Evolutionary conservation across 2,113 vertebrate genomes (phyloP), one percentile per base, ranked within the genome.

Genomic region (Poeciliopsis retropinna): DNA sequence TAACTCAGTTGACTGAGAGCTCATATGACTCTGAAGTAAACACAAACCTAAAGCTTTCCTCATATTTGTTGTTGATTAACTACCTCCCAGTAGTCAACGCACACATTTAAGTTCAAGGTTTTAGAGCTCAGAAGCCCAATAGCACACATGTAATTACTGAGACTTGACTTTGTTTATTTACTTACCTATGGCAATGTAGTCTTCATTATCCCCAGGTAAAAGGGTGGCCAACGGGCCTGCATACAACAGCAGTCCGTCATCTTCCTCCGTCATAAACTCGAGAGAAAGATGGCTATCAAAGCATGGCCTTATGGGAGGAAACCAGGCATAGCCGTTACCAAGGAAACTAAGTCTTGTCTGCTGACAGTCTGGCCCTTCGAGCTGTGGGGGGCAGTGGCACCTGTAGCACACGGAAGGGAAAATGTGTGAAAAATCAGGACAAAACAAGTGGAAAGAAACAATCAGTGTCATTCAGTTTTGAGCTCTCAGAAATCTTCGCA

Each of bases 301-400:
- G 82, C 97, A 97, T 13, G 95, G 95, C 80, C 92, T 95, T 91
- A 96, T 92, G 87, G 96, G 96, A 76, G 78, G 95, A 95, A 97
- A 96, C 96, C 96, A 97, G 76, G 96, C 95, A 90, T 96, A 96
- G 85, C 97, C 95, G 92, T 96, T 94, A 80, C 96, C 96, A 92
- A 95, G 95, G 95, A 97, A 97, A 95, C 96, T 95, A 86, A 95
- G 95, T 76, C 94, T 94, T 0, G 95, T 96, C 91, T 96, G 96
- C 93, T 97, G 96, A 93, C 97, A 97, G 64, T 96, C 93, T 67
- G 96, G 94, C 78, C 96, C 97, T 34, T 96, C 92, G 70, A 96
- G 95, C 19, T 94, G 95, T 57, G 95, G 84, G 61, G 94, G 93
- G 91, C 96, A 98, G 80, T 89, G 95, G 86, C 96, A 97, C 92